Base-by-base conservation (phyloP, 2,888 invertebrate genomes). In the Operophtera brumata region DNA sequence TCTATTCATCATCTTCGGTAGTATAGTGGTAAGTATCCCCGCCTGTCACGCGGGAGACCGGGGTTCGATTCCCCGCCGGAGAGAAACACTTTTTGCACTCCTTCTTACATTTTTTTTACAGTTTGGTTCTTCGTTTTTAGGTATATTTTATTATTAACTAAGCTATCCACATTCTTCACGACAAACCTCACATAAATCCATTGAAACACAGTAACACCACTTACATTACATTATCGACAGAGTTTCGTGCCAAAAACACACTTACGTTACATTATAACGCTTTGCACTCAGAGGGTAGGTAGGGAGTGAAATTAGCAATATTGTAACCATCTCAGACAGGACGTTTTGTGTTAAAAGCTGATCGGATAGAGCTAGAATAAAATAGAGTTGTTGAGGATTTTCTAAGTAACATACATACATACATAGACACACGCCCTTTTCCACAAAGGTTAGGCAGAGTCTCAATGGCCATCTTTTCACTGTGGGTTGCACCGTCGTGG, bases 1-100 rank as follows among this genome's bases (percentile, higher is more conserved):
- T 0, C 6, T 14, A 8, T 0, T 0, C n/a, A 56, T 6, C 28
- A 47, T 88, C 88, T 84, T 87, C 89, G 90, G 90, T 90, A 90
- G 90, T 90, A 90, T 90, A 91, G 90, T 90, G 90, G 90, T 90
- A 61, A 90, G 90, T 90, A 91, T 90, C 89, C 90, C 90, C 89
- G 90, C 90, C 90, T 91, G 90, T 90, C 90, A 90, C 90, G 90
- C 90, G 90, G 90, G 90, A 91, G 91, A 90, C 90, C 89, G 90
- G 90, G 90, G 90, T 91, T 91, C 90, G 90, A 90, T 90, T 90
- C 90, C 90, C 90, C 88, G 90, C 88, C 88, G 89, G 84, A 82
- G 84, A 83, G 82, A 61, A 2, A 34, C 46, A 67, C 71, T 77
- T 77, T 70, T 59, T 48, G 46, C 12, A 28, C 26, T 13, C 1